Percentiles rank a stretch among this genome's conserved stretches.
Evolutionary conservation across 2,113 vertebrate genomes (phyloP).

Genomic region (Ploceus nigricollis): DNA sequence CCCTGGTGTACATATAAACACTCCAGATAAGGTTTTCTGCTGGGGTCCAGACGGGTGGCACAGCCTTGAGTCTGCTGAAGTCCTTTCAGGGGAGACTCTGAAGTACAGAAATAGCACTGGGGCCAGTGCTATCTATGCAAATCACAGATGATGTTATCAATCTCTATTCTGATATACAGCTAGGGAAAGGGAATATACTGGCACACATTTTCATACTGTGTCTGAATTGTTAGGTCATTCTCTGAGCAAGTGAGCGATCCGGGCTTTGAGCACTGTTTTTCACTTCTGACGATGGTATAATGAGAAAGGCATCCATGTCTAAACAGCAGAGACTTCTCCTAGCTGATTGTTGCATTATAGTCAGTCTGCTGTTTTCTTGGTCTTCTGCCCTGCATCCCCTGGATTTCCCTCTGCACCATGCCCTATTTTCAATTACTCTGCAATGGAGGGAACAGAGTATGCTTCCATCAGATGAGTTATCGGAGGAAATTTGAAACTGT

Average conservation of each 20-base stretch:
- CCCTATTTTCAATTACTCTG: background rate
- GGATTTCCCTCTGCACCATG: background rate
- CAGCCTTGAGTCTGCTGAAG: background rate
- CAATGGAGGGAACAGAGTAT: background rate
- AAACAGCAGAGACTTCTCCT: background rate
- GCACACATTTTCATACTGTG: background rate
- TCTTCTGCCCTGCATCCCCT: background rate
- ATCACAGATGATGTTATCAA: background rate
- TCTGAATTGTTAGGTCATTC: background rate
- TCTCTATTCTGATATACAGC: background rate
- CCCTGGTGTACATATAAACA: rapidly evolving
- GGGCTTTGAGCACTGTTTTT: background rate
- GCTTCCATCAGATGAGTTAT: background rate
- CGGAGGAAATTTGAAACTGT: background rate
- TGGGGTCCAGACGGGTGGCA: background rate
- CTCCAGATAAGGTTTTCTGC: background rate
- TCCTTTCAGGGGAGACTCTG: background rate
- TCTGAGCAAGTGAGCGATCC: rapidly evolving
- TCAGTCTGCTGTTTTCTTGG: background rate
- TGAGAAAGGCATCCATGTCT: background rate
- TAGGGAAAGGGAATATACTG: background rate
- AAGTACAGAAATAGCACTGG: background rate
- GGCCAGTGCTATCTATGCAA: background rate
- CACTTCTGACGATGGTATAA: background rate
- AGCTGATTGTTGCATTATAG: background rate